Conservation (phyloP, 1,140 invertebrate genomes). For the Drosophila sechellia region DNA sequence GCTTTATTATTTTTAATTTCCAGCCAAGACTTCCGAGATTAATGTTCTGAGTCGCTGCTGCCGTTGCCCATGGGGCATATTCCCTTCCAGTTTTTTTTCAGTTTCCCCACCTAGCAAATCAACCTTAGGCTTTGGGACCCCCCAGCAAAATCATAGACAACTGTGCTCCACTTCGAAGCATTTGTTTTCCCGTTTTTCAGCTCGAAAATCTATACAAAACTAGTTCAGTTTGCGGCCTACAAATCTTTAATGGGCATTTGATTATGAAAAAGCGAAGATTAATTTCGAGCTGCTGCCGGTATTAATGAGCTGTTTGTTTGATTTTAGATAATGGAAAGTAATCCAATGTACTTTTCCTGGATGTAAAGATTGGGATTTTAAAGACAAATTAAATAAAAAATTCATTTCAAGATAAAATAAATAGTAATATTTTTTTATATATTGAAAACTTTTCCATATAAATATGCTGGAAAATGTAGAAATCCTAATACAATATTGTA, state of each 20-base stretch:
- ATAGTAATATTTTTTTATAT: no score
- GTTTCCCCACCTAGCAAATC: background rate
- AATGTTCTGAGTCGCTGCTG: conserved; percentile 73
- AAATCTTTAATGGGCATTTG: conserved; percentile 21
- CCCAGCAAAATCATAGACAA: background rate
- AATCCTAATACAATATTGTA: no score
- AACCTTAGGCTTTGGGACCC: background rate
- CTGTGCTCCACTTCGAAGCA: conserved; percentile 25
- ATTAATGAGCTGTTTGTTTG: conserved; percentile 14
- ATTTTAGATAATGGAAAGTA: conserved; percentile 5
- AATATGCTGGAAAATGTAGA: no score
- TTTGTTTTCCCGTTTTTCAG: conserved; percentile 11
- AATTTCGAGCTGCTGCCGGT: conserved; percentile 15
- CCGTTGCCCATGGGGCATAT: conserved; percentile 14
- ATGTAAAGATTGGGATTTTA: no score
- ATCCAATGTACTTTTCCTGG: background rate
- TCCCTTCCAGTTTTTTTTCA: conserved; percentile 1
- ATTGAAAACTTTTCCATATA: no score
- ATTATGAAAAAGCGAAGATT: conserved; percentile 32
- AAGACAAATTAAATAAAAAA: no score
- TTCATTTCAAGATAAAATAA: no score
- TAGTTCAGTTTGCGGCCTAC: conserved; percentile 2
- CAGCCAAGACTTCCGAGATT: conserved; percentile 66
- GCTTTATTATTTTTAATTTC: conserved; percentile 82
- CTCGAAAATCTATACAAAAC: conserved; percentile 8